These are phyloP conservation scores for Palythoa grandiflora DNA, from an alignment of 92 coral and sea anemone genomes.

Conservation along the genomic window DNA sequence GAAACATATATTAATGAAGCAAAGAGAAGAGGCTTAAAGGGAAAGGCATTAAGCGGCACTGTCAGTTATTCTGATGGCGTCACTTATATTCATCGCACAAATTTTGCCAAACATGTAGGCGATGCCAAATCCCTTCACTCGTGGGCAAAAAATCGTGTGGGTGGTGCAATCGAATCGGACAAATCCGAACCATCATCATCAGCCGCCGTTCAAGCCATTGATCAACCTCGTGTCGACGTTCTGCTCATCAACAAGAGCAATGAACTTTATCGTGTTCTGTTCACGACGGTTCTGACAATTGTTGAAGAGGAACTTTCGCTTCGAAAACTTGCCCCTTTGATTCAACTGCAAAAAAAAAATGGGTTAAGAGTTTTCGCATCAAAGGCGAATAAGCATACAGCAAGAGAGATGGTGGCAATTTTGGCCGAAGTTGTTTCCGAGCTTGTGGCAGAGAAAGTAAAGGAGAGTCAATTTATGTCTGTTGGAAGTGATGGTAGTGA, in stretches of 20 bases:
- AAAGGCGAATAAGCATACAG: conserved; percentile 45
- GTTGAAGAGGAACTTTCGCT: conserved; percentile 48
- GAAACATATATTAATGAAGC: conserved; percentile 43
- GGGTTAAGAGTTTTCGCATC: conserved; percentile 44
- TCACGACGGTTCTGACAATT: conserved; percentile 57
- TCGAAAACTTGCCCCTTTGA: conserved; percentile 43
- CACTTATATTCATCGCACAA: conserved; percentile 46
- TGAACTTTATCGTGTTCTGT: conserved; percentile 57
- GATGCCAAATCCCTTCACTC: conserved; percentile 32
- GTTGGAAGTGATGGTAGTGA: conserved; percentile 51
- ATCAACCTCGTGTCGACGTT: conserved; percentile 55
- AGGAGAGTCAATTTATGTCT: conserved; percentile 50
- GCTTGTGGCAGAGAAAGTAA: conserved; percentile 48
- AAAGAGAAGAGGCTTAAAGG: conserved; percentile 44
- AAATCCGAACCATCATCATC: conserved; percentile 59
- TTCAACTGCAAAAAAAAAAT: conserved; percentile 45
- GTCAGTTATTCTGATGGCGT: conserved; percentile 59
- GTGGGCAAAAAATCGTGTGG: conserved; percentile 46
- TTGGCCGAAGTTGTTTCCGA: conserved; percentile 44
- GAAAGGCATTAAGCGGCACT: conserved; percentile 46
- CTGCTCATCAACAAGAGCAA: conserved; percentile 56
- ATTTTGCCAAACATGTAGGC: conserved; percentile 54
- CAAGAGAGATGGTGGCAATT: conserved; percentile 51
- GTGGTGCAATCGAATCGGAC: conserved; percentile 54
- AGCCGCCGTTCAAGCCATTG: conserved; percentile 48